Base-by-base conservation (phyloP, 2,797 vertebrate genomes). In the Gephyroberyx darwinii region DNA sequence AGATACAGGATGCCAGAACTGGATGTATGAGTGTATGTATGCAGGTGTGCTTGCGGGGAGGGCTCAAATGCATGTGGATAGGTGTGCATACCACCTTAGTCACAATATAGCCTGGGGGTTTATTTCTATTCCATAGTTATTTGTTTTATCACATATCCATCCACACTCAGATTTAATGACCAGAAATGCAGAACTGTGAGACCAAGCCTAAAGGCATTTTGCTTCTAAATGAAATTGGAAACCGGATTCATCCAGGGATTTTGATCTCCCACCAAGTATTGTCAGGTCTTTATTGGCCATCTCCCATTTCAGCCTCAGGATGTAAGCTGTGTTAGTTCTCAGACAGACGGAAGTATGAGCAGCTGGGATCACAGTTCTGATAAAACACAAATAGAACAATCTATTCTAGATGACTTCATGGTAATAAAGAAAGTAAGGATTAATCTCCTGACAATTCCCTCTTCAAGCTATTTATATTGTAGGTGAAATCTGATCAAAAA, bases 181-280 rank as follows among this genome's bases (percentile, higher is more conserved):
- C 22, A 71, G 59, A 78, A 74, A 84, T 64, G 63, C 78, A 86
- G 70, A 80, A 81, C 52, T 78, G 73, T 77, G 80, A 63, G 69
- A 77, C 35, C 0, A 3, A 72, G 76, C 77, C 77, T 33, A 0
- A 2, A 73, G 76, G 67, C 64, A 10, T 50, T 73, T 69, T 66
- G 10, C 55, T 51, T 69, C 64, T 68, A 74, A 80, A 83, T 82
- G 67, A 85, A 85, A 88, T 20, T 58, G 72, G 74, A 86, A 82
- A 83, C 81, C 17, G 3, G 71, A 84, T 80, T 80, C 64, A 77
- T 72, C 56, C 47, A 9, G 45, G 62, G 75, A 78, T 84, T 75
- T 69, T 75, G 51, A 86, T 85, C 74, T 78, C 68, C 62, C 47
- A 35, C 66, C 65, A 70, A 75, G 83, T 81, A 82, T 69, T 80